phyloP scores from a whole-genome alignment of 2,113 vertebrate species.

The pig (Sus scrofa) region T2T-Sscrofa CM000824.6:139527501-139528000 shows the following conservation, averaged over 20 bases:
- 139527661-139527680: neutral
- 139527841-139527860: neutral
- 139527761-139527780: neutral
- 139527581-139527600: neutral
- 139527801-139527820: neutral
- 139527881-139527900: slow-evolving; percentile 9
- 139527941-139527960: neutral
- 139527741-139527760: neutral
- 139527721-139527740: neutral
- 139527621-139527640: neutral
- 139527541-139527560: neutral
- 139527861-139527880: neutral
- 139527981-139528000: slow-evolving; percentile 7
- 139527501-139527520: neutral
- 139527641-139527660: neutral
- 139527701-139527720: neutral
- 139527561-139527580: neutral
- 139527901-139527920: neutral
- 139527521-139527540: neutral
- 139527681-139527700: neutral
- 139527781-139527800: neutral
- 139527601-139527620: neutral
- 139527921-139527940: neutral
- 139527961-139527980: neutral
- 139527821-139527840: slow-evolving; percentile 1